A percentile compares a stretch with the other conserved stretches of the same genome.
Evolutionary conservation across 2,797 vertebrate genomes (phyloP).

Genomic region (Danionella dracula): DNA sequence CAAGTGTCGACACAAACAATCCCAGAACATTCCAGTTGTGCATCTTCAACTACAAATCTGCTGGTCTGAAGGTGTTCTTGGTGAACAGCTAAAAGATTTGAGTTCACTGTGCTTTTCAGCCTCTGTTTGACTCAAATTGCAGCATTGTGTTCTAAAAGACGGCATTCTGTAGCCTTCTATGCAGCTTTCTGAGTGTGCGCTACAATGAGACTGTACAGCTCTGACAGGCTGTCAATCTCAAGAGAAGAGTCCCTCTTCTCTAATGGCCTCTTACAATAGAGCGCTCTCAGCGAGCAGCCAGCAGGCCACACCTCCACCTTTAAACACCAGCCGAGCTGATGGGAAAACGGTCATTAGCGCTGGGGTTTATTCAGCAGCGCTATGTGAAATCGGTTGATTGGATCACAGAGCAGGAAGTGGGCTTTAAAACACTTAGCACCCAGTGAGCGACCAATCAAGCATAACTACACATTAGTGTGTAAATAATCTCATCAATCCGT

Average conservation of each 20-base stretch:
- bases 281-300: constrained; percentile 12
- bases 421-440: not conserved
- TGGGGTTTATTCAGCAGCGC: not conserved
- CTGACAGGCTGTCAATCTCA: not conserved
- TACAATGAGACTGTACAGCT: not conserved
- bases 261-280: constrained; percentile 14
- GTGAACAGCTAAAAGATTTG: too few relatives aligned
- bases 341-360: too few relatives aligned
- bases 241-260: not conserved
- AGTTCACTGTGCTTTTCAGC: too few relatives aligned
- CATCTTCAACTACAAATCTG: too few relatives aligned
- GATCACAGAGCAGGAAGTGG: not conserved
- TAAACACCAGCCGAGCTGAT: not conserved
- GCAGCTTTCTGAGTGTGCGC: not conserved
- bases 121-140: not conserved
- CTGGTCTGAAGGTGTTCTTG: too few relatives aligned
- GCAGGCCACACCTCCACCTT: constrained; percentile 1
- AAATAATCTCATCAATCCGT: not conserved
- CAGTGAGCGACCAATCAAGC: not conserved
- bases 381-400: not conserved
- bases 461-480: not conserved
- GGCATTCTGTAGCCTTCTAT: too few relatives aligned
- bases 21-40: too few relatives aligned
- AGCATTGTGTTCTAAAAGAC: not conserved
- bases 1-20: too few relatives aligned